These are phyloP conservation scores for Drosophila conformis DNA, from an alignment of 2,888 invertebrate species.

Conservation along the genomic window DNA sequence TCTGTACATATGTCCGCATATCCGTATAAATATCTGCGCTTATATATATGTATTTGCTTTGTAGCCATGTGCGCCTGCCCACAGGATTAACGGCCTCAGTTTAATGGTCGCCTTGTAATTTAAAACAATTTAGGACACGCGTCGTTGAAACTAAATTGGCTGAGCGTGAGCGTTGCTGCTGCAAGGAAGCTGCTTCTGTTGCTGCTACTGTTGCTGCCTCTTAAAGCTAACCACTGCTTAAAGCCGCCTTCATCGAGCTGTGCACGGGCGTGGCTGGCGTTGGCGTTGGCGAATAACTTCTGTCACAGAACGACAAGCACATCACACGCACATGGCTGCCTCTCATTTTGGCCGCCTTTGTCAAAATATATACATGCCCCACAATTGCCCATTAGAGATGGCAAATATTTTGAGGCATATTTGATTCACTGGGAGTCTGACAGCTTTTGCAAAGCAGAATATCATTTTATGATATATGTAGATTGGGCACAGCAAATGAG, in stretches of 20 bases:
- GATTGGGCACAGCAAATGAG: not conserved
- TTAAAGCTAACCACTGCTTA: constrained; percentile 29
- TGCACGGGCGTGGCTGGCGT: constrained; percentile 48
- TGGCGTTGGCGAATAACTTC: constrained; percentile 46
- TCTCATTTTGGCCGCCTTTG: constrained; percentile 32
- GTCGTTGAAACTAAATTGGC: constrained; percentile 58
- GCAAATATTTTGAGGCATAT: not conserved
- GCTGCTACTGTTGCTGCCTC: not conserved
- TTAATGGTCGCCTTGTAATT: constrained; percentile 71
- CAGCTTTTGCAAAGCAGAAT: not conserved
- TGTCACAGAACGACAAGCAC: constrained; percentile 49
- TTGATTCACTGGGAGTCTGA: not conserved
- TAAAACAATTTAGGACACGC: constrained; percentile 78
- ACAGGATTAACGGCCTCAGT: constrained; percentile 61
- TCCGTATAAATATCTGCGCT: not conserved
- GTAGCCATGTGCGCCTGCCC: constrained; percentile 21
- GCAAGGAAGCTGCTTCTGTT: constrained; percentile 27
- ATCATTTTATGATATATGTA: not conserved
- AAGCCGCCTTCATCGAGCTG: constrained; percentile 24
- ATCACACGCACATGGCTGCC: constrained; percentile 36
- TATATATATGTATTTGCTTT: constrained; percentile 21
- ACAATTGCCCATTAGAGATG: constrained; percentile 45
- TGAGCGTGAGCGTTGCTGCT: constrained; percentile 27
- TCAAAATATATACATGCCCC: constrained; percentile 42
- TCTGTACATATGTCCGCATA: constrained; percentile 26